Base-by-base conservation (phyloP, 2,888 invertebrate species). In the Drosophila antonietae region DNA sequence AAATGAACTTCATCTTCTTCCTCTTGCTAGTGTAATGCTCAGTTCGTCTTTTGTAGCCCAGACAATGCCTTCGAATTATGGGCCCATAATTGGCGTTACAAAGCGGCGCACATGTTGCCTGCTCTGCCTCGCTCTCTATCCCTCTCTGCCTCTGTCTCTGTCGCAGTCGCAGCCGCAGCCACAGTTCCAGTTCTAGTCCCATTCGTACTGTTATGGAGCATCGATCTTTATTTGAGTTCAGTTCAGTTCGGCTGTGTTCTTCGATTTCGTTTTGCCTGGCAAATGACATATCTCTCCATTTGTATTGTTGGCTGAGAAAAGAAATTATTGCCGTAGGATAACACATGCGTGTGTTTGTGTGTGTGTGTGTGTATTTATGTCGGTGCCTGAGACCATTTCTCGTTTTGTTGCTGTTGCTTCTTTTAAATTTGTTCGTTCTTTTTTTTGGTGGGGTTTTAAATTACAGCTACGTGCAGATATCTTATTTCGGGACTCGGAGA, bases 71-170 rank as follows among this genome's bases (percentile, higher is more conserved):
- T 87, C 88, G 78, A 89, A 91, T 91, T 90, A 91, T 91, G 88
- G 76, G 85, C 79, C 89, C 85, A 89, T 91, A 91, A 91, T 91
- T 91, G 91, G 90, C 91, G 90, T 91, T 88, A 88, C 90, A 88
- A 89, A 83, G 84, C 87, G 77, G 87, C 83, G 83, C 81, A 88
- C 86, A 84, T 82, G 86, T 86, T 83, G 82, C 66, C 73, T 31
- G 63, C 57, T 43, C 64, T 44, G 57, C 18, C 18, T 18, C 41
- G 9, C 8, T 8, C n/a, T 33, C 64, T 18, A 9, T 41, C 52
- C 31, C 28, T 28, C 28, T 28, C 63, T 44, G 57, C 44, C 51
- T 2, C 51, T 49, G 56, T 47, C 39, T 14, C 55, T 8, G 43
- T 28, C 37, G 12, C 55, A 20, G 51, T 20, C 47, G 10, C 64